These are phyloP conservation scores for Atrina japonica DNA, from an alignment of 2,888 invertebrate genomes.

Conservation along the genomic window DNA sequence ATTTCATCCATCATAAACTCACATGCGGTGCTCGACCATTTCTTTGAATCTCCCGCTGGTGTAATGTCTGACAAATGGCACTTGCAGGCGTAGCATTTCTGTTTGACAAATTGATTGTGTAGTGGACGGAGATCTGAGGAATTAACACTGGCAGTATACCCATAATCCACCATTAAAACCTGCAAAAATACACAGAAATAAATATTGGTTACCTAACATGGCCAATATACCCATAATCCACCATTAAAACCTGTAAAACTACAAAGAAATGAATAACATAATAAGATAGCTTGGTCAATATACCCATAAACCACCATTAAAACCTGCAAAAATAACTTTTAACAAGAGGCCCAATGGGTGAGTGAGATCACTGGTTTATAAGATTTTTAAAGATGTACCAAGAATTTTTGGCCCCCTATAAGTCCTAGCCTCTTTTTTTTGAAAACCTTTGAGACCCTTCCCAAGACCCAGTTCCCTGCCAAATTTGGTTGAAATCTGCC, in stretches of 20 bases:
- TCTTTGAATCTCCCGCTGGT: slow-evolving; percentile 84
- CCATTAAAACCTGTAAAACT: slow-evolving; percentile 83
- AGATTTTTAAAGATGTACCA: no score
- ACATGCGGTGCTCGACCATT: slow-evolving; percentile 76
- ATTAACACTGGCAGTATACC: slow-evolving; percentile 83
- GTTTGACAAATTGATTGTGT: slow-evolving; percentile 82
- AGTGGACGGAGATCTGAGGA: slow-evolving; percentile 82
- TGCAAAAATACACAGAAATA: slow-evolving; percentile 46
- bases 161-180: slow-evolving; percentile 87
- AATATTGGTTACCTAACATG: slow-evolving; percentile 80
- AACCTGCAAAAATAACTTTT: no score
- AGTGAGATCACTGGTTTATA: no score
- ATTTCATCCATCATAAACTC: slow-evolving; percentile 68
- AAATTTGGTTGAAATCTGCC: no score
- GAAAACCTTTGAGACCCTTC: no score
- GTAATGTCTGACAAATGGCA: slow-evolving; percentile 87
- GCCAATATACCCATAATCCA: slow-evolving; percentile 85
- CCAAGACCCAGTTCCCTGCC: no score
- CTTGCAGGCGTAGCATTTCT: slow-evolving; percentile 84
- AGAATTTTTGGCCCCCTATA: no score
- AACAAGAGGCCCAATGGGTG: no score
- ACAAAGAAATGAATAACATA: not conserved
- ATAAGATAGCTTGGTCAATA: slow-evolving; percentile 83
- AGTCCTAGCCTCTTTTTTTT: no score
- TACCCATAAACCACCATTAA: slow-evolving; percentile 87